These are phyloP conservation scores for Tor tambroides DNA, from an alignment of 2,113 vertebrate species.

Conservation along the genomic window DNA sequence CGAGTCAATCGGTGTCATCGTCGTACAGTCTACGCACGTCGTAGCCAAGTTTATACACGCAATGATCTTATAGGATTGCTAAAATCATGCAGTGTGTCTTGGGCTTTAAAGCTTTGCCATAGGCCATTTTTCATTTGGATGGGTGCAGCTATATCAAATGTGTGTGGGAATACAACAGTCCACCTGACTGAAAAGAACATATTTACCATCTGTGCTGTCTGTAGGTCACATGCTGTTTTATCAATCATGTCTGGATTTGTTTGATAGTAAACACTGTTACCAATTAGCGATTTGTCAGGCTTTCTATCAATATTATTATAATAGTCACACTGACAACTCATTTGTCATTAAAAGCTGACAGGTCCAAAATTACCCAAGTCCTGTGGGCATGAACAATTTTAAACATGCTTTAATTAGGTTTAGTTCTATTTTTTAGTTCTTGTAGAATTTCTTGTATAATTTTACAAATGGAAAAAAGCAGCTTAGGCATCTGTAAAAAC, in stretches of 20 bases:
- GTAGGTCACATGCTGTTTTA: slow-evolving; percentile 5
- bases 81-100: too few relatives aligned
- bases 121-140: background rate
- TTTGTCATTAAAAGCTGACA: background rate
- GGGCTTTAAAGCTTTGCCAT: background rate
- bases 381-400: background rate
- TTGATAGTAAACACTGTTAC: background rate
- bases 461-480: too few relatives aligned
- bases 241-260: background rate
- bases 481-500: too few relatives aligned
- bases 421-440: too few relatives aligned
- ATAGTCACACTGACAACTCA: background rate
- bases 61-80: too few relatives aligned
- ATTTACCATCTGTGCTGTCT: background rate
- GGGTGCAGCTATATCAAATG: background rate
- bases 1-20: too few relatives aligned
- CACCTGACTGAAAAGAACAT: background rate
- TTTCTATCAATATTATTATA: background rate
- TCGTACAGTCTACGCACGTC: too few relatives aligned
- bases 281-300: background rate
- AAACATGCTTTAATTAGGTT: too few relatives aligned
- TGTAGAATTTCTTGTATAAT: too few relatives aligned
- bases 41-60: too few relatives aligned
- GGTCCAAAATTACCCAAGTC: background rate
- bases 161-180: background rate